Percentiles rank a stretch among this genome's conserved stretches.
phyloP scores from a whole-genome alignment of 64 coral and sea anemone genomes.

The Stichodactyla mertensii region DNA sequence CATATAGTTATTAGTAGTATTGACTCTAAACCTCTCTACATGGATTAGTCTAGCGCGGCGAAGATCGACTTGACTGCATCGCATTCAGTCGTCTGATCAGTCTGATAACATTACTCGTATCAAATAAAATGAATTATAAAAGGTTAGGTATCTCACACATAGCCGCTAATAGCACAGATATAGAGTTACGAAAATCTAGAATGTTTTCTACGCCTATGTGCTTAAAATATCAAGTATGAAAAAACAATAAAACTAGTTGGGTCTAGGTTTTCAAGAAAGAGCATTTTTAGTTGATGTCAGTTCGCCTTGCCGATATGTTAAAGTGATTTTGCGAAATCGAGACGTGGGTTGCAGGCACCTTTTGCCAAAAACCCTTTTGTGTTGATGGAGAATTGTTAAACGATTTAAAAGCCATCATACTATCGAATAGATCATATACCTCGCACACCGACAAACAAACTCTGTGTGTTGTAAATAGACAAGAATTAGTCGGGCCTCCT shows the following conservation, averaged over 20 bases:
- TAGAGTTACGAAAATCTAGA: background rate
- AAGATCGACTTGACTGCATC: background rate
- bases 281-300: background rate
- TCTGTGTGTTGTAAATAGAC: background rate
- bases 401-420: background rate
- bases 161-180: background rate
- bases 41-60: background rate
- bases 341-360: background rate
- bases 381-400: background rate
- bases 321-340: background rate
- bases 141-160: constrained; percentile 5
- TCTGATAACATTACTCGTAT: background rate
- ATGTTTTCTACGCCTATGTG: background rate
- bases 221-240: background rate
- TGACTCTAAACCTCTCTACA: background rate
- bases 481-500: background rate
- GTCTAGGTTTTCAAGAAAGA: background rate
- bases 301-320: background rate
- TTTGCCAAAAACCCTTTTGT: background rate
- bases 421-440: background rate
- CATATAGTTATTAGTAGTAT: background rate
- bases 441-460: background rate
- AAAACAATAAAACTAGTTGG: background rate
- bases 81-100: background rate
- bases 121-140: background rate